Evolutionary conservation across 2,113 vertebrate species (phyloP).

Genomic region (Camelus bactrianus): DNA sequence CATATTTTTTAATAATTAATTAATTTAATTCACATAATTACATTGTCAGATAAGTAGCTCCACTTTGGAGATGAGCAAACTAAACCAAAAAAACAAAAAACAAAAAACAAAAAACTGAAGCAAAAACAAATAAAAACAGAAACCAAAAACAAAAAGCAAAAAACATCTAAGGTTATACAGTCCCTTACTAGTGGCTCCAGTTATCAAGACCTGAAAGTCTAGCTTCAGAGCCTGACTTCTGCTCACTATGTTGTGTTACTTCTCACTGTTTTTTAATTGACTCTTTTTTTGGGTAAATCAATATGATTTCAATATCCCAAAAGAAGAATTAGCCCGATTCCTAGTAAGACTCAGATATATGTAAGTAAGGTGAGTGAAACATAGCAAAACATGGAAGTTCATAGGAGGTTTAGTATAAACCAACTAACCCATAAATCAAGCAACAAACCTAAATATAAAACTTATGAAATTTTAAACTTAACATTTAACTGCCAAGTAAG

Average conservation of each 20-base stretch:
- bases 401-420: neutral
- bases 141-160: neutral
- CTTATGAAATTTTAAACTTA: neutral
- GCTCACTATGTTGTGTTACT: neutral
- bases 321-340: neutral
- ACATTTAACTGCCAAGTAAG: neutral
- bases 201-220: neutral
- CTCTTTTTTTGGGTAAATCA: neutral
- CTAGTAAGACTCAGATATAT: neutral
- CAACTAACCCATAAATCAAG: neutral
- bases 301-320: neutral
- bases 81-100: neutral
- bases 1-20: neutral
- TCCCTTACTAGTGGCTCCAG: neutral
- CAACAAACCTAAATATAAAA: neutral
- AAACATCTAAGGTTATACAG: neutral
- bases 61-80: neutral
- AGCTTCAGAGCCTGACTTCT: neutral
- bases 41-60: neutral
- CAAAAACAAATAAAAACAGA: neutral
- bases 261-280: neutral
- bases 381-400: neutral
- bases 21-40: neutral
- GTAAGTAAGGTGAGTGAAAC: neutral
- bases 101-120: neutral